Base-by-base conservation (phyloP, 2,888 invertebrate genomes). In the Creontiades dilutus region DNA sequence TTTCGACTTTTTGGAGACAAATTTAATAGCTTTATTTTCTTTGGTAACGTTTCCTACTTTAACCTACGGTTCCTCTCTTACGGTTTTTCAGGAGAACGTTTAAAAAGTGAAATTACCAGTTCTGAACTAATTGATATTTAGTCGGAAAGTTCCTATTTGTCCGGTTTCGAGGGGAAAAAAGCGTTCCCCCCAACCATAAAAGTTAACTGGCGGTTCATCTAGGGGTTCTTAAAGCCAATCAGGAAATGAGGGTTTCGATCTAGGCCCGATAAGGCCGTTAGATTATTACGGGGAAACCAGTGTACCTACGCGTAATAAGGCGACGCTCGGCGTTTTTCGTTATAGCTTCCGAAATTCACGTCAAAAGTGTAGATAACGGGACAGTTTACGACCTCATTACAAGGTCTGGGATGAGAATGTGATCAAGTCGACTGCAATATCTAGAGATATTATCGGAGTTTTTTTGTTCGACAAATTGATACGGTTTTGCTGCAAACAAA, bases 161-260 rank as follows among this genome's bases (percentile, higher is more conserved):
- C 27, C 27, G 80, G 37, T 80, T 80, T 52, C 16, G 11, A 16
- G 52, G 16, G 52, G 11, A 52, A 52, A 52, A 52, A 11, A 5
- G 12, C 52, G 13, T 11, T 13, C 11, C 12, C 52, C 52, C 52
- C 52, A 52, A 52, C 52, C 52, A 52, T 52, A 52, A 52, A 52
- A 52, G 52, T 52, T 52, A 52, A 52, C 52, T 12, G 52, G 52
- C 52, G 52, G 16, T 52, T 52, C 52, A 16, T 52, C 16, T 52
- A 80, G 46, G 37, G 37, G 80, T 16, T 28, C 80, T 80, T 28
- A 28, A 12, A 28, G 80, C 80, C 80, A 16, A 28, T 80, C 27
- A 80, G n/a, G 80, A 80, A 80, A 80, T 80, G 46, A 80, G 80
- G 80, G 80, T 16, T 28, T 19, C 80, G 80, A 80, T 80, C 80